Evolutionary conservation across 2,888 invertebrate genomes (phyloP).

Genomic region (Galerucella calmariensis): DNA sequence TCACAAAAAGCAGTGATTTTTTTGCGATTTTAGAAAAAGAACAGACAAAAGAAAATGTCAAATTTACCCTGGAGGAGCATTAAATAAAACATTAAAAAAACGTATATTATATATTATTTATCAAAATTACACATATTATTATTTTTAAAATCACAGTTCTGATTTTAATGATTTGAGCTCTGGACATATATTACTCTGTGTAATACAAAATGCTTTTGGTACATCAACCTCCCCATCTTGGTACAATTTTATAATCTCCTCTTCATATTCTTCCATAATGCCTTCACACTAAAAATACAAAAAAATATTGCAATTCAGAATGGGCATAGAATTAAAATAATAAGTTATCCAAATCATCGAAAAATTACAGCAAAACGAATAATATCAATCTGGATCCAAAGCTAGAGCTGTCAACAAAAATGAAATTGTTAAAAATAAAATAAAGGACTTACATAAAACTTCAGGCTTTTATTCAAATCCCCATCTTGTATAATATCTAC

Average conservation of each 20-base stretch:
- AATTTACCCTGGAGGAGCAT: neutral
- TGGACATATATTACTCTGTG: constrained; percentile 51
- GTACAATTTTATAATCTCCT: constrained; percentile 72
- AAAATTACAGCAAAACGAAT: no score
- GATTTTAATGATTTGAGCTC: constrained; percentile 57
- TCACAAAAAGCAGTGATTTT: no score
- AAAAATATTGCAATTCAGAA: constrained; percentile 4
- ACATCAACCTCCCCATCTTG: constrained; percentile 65
- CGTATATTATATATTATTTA: neutral
- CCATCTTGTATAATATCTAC: constrained; percentile 87
- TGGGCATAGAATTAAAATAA: no score
- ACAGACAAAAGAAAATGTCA: no score
- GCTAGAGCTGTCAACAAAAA: neutral
- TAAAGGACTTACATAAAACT: constrained; percentile 78
- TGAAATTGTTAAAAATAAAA: neutral
- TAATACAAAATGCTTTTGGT: constrained; percentile 67
- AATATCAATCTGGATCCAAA: no score
- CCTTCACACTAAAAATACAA: constrained; percentile 73
- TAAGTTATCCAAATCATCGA: no score
- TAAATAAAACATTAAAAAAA: neutral
- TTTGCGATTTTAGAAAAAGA: no score
- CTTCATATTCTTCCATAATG: constrained; percentile 78
- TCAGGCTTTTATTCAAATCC: constrained; percentile 86
- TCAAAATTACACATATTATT: neutral
- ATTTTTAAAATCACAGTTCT: constrained; percentile 49